These are phyloP conservation scores for Ciconia stormi DNA, from an alignment of 2,113 vertebrate genomes.

Conservation along the genomic window DNA sequence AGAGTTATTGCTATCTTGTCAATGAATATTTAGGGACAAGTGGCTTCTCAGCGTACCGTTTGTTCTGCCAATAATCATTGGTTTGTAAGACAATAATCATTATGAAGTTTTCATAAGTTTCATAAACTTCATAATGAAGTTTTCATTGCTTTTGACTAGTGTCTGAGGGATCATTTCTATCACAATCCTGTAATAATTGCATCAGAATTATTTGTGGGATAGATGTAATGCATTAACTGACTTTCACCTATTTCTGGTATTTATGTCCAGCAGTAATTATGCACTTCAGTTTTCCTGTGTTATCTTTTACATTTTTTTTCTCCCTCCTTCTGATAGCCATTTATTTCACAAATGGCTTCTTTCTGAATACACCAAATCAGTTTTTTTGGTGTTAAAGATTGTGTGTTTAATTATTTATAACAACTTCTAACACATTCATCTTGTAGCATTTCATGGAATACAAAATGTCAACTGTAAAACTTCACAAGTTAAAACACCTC, in stretches of 20 bases:
- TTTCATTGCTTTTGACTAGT: background rate
- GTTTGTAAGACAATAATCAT: background rate
- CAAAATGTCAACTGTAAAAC: background rate
- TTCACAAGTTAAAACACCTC: background rate
- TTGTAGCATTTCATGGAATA: background rate
- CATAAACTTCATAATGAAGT: background rate
- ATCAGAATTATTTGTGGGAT: background rate
- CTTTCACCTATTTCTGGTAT: background rate
- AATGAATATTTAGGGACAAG: background rate
- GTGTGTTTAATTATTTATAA: background rate
- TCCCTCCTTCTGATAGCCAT: background rate
- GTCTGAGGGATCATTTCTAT: background rate
- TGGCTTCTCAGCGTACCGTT: background rate
- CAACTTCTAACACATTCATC: background rate
- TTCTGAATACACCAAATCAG: background rate
- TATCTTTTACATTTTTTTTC: background rate
- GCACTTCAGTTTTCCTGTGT: background rate
- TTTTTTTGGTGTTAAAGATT: background rate
- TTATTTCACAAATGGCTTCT: background rate
- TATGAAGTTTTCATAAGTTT: background rate
- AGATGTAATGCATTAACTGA: background rate
- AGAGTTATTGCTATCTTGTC: background rate
- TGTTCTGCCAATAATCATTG: background rate
- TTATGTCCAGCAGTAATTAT: background rate
- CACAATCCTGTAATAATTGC: background rate